These are phyloP conservation scores for Gryllus bimaculatus DNA, from an alignment of 1,140 invertebrate genomes.

Conservation along the genomic window DNA sequence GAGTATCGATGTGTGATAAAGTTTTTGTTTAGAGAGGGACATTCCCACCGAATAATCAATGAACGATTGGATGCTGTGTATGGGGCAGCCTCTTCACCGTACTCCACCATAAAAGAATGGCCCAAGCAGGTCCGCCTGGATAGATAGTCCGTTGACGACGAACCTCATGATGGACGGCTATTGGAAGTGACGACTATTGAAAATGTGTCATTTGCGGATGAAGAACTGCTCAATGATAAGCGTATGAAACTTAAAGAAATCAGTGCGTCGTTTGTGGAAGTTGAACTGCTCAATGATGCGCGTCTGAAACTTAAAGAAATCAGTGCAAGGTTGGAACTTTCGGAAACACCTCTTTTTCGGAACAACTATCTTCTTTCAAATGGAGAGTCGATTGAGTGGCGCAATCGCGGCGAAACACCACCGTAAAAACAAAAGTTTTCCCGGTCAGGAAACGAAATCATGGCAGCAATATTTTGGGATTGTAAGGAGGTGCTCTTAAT, in stretches of 20 bases:
- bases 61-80: conserved; percentile 3
- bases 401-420: not conserved
- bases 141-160: not conserved
- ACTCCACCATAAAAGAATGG: conserved; percentile 9
- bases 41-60: not conserved
- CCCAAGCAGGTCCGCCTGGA: not conserved
- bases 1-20: conserved; percentile 8
- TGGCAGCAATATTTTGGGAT: not conserved
- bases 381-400: not conserved
- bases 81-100: not conserved
- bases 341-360: too few relatives aligned
- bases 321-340: conserved; percentile 7
- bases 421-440: not conserved
- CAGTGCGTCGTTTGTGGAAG: not conserved
- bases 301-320: not conserved
- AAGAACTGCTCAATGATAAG: not conserved
- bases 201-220: not conserved
- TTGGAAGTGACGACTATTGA: not conserved
- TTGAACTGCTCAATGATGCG: not conserved
- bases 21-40: not conserved
- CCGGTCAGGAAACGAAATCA: not conserved
- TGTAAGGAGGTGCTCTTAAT: not conserved
- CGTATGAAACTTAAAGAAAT: not conserved
- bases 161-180: conserved; percentile 9
- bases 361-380: not conserved